Base-by-base conservation (phyloP, 2,797 vertebrate genomes). In the Myotis findleyi region DNA sequence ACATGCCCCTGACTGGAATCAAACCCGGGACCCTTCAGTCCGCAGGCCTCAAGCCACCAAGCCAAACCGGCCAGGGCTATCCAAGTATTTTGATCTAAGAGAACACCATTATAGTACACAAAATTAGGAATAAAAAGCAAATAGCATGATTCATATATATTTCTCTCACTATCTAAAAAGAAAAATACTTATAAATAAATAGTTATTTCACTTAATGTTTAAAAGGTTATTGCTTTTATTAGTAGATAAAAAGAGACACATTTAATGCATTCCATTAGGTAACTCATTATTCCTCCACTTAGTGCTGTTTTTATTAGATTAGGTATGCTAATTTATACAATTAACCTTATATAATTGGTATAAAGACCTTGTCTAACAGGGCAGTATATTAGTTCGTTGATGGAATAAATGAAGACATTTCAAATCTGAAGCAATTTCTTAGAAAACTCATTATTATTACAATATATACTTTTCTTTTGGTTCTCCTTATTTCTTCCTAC, bases 331-430 rank as follows among this genome's bases (percentile, higher is more conserved):
- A 98, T 98, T 96, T 59, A 83, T 76, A 92, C 62, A 98, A 98
- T 97, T 98, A 97, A 96, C 92, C 95, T 98, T 96, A 95, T 88
- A 3, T 94, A 98, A 98, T 97, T 97, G 76, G 79, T 97, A 96
- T 97, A 97, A 98, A 97, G 94, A 98, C 97, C 95, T 98, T 98
- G 76, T 96, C 33, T 95, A 97, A 90, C 71, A 62, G 83, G 86
- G 14, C 21, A 92, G 72, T 93, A 59, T 95, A 89, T 96, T 95
- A 93, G 0, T 79, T 94, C 44, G 69, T 85, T 89, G 87, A 97
- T 81, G 3, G 57, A 96, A 96, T 97, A 97, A 97, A 47, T 88
- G 57, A 91, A 94, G 51, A 93, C 96, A 0, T 87, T 64, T 55
- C 69, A 93, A 96, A 95, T 73, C 20, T 92, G 41, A 96, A 84